These are phyloP conservation scores for Choreutis nemorana DNA, from an alignment of 2,888 invertebrate genomes.

Conservation along the genomic window DNA sequence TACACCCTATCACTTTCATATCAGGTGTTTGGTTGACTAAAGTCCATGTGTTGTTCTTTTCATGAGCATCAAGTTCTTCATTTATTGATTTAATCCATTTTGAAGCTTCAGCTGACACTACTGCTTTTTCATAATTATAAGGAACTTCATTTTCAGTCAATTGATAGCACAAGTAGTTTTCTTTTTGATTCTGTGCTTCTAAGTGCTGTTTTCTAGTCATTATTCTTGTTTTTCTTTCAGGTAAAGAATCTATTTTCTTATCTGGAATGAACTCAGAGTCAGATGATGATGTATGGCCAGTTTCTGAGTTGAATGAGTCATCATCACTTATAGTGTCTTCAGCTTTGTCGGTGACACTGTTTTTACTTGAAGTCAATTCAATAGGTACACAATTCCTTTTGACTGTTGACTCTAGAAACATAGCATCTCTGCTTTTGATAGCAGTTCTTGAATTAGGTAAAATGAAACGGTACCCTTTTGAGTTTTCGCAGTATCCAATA, in stretches of 20 bases:
- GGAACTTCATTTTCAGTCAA: conserved; percentile 2
- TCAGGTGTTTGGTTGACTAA: conserved; percentile 8
- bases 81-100: conserved; percentile 11
- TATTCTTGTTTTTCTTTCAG: too few relatives aligned
- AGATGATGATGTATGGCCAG: too few relatives aligned
- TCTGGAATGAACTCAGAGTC: too few relatives aligned
- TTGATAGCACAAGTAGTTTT: neutral
- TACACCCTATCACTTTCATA: conserved; percentile 11
- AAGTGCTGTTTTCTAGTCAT: too few relatives aligned
- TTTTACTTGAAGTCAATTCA: conserved; percentile 1
- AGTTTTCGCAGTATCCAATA: conserved; percentile 24
- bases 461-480: conserved; percentile 18
- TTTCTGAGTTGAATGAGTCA: too few relatives aligned
- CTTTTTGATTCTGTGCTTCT: neutral
- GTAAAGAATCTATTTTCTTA: too few relatives aligned
- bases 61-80: conserved; percentile 1
- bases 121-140: conserved; percentile 1
- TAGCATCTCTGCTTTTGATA: conserved; percentile 9
- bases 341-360: too few relatives aligned
- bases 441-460: conserved; percentile 6
- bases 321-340: too few relatives aligned
- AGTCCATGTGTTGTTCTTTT: conserved; percentile 12
- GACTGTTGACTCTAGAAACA: too few relatives aligned
- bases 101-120: conserved; percentile 1
- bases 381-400: conserved; percentile 7